Conservation (phyloP, 2,113 vertebrate species). For the Equus przewalskii region DNA sequence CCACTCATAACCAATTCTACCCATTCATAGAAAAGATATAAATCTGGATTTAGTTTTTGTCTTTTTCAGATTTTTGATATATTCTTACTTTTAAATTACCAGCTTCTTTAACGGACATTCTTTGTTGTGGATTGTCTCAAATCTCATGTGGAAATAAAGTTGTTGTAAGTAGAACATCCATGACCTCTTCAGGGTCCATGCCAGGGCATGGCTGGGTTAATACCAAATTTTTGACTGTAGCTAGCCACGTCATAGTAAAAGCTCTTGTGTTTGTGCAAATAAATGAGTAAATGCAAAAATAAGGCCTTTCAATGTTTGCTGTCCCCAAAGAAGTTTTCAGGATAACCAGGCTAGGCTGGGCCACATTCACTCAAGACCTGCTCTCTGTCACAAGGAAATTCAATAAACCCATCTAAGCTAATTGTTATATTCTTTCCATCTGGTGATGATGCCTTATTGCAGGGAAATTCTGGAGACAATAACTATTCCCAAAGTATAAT, state of each 20-base stretch:
- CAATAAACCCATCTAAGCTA: background rate
- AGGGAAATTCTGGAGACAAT: slow-evolving; percentile 18
- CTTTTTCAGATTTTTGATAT: background rate
- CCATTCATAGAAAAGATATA: background rate
- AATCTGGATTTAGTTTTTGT: background rate
- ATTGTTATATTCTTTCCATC: background rate
- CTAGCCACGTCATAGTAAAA: background rate
- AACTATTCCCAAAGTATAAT: background rate
- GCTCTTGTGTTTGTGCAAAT: background rate
- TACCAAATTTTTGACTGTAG: background rate
- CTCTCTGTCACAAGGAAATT: slow-evolving; percentile 2
- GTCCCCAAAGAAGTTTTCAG: background rate
- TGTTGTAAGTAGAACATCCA: background rate
- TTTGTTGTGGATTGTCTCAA: background rate
- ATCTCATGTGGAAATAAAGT: background rate
- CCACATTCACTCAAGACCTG: background rate
- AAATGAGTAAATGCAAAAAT: background rate
- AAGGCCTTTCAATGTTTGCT: background rate
- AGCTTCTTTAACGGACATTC: background rate
- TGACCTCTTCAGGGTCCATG: background rate
- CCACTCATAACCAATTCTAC: background rate
- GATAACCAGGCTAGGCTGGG: background rate
- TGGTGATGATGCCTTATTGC: background rate
- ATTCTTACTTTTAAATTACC: background rate
- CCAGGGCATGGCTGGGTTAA: background rate